Base-by-base conservation (phyloP, 2,888 invertebrate species). In the Dolichopus griseipennis region DNA sequence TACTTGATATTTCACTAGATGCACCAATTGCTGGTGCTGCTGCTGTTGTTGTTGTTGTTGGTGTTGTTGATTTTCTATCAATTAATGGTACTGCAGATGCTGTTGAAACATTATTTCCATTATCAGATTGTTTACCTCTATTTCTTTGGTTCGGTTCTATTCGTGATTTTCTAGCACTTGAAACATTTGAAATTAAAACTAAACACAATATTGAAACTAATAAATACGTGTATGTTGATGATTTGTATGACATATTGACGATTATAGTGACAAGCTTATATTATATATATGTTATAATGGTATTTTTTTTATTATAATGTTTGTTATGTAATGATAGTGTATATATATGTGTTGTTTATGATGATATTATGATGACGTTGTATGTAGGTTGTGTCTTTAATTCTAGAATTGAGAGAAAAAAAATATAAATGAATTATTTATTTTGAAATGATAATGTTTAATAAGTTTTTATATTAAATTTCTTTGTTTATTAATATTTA, bases 131-230 rank as follows among this genome's bases (percentile, higher is more conserved):
- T 22, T 22, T 62, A 22, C 12, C 63, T 63, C 27, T 22, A 27
- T 63, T 63, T 27, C 27, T 63, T 63, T 22, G 27, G 33, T 37
- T 18, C n/a, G 20, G 20, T 33, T 64, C 64, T 37, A 64, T 64
- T 27, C 64, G 33, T 8, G 64, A 64, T 37, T 33, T 64, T 64
- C 64, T 18, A 64, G 64, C 64, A 64, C 37, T 64, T 64, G 34
- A 5, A 9, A 37, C 37, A 34, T 21, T 22, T 62, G 21, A 20
- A n/a, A 33, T n/a, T 64, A 37, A 33, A 20, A n/a, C 20, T 34
- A 64, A 18, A 20, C 64, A 64, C 20, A 64, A 37, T 37, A 64
- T 34, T 37, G 37, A 64, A 64, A 33, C 20, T 52, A 52, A 18
- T 18, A 52, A 52, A 52, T 52, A 52, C 5, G 27, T 27, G 27